phyloP scores from a whole-genome alignment of 37 sponge, comb jelly and placozoan genomes.

The Diacarnus erythraeanus region DNA sequence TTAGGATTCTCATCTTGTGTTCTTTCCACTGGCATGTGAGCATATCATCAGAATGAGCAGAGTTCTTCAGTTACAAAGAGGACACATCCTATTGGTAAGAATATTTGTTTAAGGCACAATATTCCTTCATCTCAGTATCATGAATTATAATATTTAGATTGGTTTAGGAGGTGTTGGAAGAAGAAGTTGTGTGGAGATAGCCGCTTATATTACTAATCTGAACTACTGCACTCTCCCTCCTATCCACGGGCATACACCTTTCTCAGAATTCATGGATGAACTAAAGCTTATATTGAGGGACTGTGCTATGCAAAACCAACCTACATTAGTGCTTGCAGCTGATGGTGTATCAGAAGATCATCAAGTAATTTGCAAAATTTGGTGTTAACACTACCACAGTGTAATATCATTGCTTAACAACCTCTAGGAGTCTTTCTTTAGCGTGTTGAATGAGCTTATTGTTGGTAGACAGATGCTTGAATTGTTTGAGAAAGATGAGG shows the following conservation, averaged over 20 bases:
- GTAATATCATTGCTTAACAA: not conserved
- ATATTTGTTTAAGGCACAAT: not conserved
- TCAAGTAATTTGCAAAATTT: not conserved
- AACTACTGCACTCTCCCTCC: conserved; percentile 42
- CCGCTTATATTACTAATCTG: conserved; percentile 40
- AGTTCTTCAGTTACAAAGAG: conserved; percentile 40
- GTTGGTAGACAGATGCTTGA: conserved; percentile 41
- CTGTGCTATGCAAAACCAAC: conserved; percentile 32
- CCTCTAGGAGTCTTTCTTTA: conserved; percentile 5
- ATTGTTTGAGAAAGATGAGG: conserved; percentile 58
- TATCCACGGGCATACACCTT: not conserved
- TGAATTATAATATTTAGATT: conserved; percentile 19
- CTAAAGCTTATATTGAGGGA: conserved; percentile 41
- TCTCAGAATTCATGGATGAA: conserved; percentile 30
- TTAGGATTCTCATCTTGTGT: conserved; percentile 50
- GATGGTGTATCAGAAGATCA: conserved; percentile 2
- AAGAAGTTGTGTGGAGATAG: conserved; percentile 38
- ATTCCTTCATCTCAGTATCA: not conserved
- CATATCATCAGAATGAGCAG: conserved; percentile 41
- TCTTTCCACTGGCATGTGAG: conserved; percentile 56
- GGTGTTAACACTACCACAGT: not conserved
- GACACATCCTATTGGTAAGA: conserved; percentile 48
- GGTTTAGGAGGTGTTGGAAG: conserved; percentile 62
- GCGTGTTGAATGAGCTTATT: conserved; percentile 34
- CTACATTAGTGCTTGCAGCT: conserved; percentile 15